A percentile compares a stretch with the other conserved stretches of the same genome.
phyloP scores from a whole-genome alignment of 1,140 invertebrate species.

The Drosophila sturtevanti region DNA sequence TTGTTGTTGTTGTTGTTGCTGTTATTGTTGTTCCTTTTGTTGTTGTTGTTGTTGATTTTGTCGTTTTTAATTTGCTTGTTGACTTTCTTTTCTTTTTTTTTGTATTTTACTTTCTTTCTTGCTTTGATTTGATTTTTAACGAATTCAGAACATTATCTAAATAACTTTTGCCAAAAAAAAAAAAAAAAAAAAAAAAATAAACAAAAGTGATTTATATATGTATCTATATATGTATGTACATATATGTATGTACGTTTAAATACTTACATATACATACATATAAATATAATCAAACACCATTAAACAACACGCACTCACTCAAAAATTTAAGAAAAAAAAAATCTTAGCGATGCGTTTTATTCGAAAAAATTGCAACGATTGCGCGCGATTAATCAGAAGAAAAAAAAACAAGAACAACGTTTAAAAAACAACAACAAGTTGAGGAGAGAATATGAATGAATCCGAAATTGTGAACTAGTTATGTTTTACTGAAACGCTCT shows the following conservation, averaged over 20 bases:
- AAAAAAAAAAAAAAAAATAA: background rate
- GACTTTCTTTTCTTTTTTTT: background rate
- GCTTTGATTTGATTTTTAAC: slow-evolving; percentile 3
- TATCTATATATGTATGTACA: background rate
- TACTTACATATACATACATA: background rate
- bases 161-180: background rate
- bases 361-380: slow-evolving; percentile 5
- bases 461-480: slow-evolving; percentile 26
- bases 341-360: background rate
- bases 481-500: background rate
- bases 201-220: background rate
- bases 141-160: slow-evolving; percentile 9
- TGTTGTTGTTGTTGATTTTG: slow-evolving; percentile 1
- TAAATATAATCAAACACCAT: background rate
- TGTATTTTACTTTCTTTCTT: background rate
- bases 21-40: slow-evolving; percentile 16
- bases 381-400: slow-evolving; percentile 5
- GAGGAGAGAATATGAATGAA: background rate
- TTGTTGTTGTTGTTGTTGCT: slow-evolving; percentile 23
- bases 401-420: background rate
- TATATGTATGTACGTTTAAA: background rate
- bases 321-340: slow-evolving; percentile 1
- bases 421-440: too few relatives aligned
- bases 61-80: slow-evolving; percentile 7
- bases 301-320: slow-evolving; percentile 1